Evolutionary conservation across 2,888 invertebrate species (phyloP).

Genomic region (Drosophila pseudotalamancana): DNA sequence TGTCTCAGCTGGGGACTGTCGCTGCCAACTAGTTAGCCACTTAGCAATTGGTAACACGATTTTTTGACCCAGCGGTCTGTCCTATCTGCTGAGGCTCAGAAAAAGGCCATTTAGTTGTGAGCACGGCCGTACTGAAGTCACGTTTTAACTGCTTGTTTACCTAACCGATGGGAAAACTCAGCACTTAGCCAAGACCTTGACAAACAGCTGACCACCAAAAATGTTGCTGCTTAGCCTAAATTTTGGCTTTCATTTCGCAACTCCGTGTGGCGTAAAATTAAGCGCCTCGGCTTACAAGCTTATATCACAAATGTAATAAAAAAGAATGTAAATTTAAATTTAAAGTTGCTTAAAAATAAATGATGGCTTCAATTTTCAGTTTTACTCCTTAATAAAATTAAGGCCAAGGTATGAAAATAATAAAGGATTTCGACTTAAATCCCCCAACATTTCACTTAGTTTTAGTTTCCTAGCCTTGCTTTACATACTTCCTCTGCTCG

Average conservation of each 20-base stretch:
- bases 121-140: slow-evolving; percentile 20
- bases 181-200: not conserved
- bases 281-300: no score
- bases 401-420: no score
- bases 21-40: slow-evolving; percentile 18
- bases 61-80: slow-evolving; percentile 8
- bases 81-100: not conserved
- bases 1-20: slow-evolving; percentile 41
- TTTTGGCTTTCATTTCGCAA: no score
- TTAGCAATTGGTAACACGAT: slow-evolving; percentile 37
- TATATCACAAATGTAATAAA: no score
- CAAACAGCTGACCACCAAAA: slow-evolving; percentile 33
- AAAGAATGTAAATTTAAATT: no score
- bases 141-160: slow-evolving; percentile 43
- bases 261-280: no score
- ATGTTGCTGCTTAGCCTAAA: no score
- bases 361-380: no score
- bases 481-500: not conserved
- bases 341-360: no score
- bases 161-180: slow-evolving; percentile 16
- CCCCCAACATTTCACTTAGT: not conserved
- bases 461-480: not conserved
- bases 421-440: not conserved
- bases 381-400: no score
- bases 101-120: slow-evolving; percentile 5